Evolutionary conservation across 1,140 invertebrate species (phyloP).

Genomic region (Magallana ariakensis): DNA sequence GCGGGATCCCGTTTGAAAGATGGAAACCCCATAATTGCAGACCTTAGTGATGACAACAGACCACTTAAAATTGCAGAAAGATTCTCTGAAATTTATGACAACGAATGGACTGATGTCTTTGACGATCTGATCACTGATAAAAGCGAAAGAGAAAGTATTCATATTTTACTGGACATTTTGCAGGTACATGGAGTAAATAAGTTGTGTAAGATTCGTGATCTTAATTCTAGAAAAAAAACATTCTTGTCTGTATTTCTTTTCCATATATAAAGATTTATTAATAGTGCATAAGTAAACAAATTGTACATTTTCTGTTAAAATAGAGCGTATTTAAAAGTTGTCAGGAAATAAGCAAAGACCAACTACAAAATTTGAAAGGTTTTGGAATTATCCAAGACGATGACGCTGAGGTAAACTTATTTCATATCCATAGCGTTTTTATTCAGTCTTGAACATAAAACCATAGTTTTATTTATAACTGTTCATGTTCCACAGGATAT

Average conservation of each 20-base stretch:
- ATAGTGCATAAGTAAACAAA: too few relatives aligned
- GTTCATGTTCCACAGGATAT: neutral
- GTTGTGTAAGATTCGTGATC: too few relatives aligned
- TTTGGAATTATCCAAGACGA: neutral
- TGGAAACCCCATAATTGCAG: neutral
- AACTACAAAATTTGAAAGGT: neutral
- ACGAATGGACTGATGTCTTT: neutral
- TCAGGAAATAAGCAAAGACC: neutral
- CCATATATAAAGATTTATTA: too few relatives aligned
- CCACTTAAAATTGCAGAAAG: neutral
- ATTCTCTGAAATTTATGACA: conserved; percentile 9
- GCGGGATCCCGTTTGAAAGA: neutral
- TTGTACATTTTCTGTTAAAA: neutral
- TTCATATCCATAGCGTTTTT: neutral
- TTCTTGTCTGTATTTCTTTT: too few relatives aligned
- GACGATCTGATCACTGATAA: neutral
- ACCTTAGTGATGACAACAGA: conserved; percentile 11
- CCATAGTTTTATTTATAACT: neutral
- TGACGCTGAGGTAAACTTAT: neutral
- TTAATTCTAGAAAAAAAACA: too few relatives aligned
- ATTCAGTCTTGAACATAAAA: neutral
- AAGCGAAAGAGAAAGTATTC: neutral
- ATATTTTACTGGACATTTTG: neutral
- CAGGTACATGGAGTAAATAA: neutral
- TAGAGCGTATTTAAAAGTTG: neutral